These are phyloP conservation scores for Elanoides forficatus DNA, from an alignment of 2,113 vertebrate genomes.

Conservation along the genomic window DNA sequence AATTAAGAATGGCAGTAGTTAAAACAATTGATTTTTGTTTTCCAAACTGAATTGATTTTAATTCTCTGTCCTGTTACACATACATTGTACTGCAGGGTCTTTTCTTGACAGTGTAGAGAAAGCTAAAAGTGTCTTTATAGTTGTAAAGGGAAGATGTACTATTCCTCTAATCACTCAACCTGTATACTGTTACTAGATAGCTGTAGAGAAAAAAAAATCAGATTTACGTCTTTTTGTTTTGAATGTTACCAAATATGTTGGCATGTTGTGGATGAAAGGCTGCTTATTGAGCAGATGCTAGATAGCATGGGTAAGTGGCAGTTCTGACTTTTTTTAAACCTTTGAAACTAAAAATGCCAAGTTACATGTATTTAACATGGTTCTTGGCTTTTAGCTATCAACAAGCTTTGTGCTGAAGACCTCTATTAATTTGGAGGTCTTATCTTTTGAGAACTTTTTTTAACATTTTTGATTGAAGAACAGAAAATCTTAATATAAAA, in stretches of 20 bases:
- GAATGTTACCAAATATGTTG: neutral
- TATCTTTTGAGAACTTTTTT: neutral
- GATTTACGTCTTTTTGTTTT: neutral
- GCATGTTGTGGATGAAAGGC: neutral
- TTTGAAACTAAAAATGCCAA: neutral
- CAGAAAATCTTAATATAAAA: neutral
- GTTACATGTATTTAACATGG: fast-evolving
- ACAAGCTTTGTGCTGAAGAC: neutral
- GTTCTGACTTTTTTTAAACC: neutral
- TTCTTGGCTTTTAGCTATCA: neutral
- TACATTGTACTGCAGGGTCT: neutral
- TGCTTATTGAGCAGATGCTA: neutral
- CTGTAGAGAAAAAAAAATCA: neutral
- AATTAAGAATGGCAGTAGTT: neutral
- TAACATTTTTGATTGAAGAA: neutral
- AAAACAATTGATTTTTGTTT: neutral
- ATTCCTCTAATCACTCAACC: neutral
- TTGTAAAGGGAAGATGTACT: neutral
- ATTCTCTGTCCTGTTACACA: neutral
- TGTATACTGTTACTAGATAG: neutral
- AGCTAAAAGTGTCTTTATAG: neutral
- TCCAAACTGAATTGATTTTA: neutral
- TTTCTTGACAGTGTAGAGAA: neutral
- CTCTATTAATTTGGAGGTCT: neutral
- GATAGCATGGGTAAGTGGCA: neutral